phyloP scores from a whole-genome alignment of 2,797 vertebrate species.

The Crypturellus tataupa region DNA sequence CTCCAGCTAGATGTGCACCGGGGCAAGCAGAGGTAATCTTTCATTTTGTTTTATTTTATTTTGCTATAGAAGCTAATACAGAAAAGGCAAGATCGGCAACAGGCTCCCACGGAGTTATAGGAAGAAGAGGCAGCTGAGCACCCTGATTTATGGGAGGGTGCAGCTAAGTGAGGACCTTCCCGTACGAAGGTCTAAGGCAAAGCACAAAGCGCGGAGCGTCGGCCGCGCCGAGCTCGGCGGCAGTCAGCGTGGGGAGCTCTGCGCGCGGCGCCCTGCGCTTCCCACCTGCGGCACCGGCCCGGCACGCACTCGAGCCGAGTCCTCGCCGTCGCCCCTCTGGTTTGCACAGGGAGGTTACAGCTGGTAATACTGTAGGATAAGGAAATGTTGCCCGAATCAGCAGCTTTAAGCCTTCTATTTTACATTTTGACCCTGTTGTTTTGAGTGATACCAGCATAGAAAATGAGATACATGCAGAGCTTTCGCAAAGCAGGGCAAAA shows the following conservation, averaged over 20 bases:
- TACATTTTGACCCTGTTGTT: slow-evolving; percentile 35
- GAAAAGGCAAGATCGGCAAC: not conserved
- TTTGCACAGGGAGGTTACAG: not conserved
- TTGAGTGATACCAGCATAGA: slow-evolving; percentile 2
- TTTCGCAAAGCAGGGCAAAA: not conserved
- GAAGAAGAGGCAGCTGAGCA: too few species aligned
- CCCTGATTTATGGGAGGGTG: too few species aligned
- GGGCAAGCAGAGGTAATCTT: not conserved
- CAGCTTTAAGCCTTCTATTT: slow-evolving; percentile 10
- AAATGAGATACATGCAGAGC: not conserved
- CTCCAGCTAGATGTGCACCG: not conserved
- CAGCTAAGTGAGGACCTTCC: not conserved
- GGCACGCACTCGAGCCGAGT: not conserved
- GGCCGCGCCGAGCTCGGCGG: not conserved
- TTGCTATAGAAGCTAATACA: not conserved
- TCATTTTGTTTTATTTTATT: not conserved
- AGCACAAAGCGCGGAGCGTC: not conserved
- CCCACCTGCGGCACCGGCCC: not conserved
- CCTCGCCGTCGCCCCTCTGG: not conserved
- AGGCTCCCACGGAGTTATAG: too few species aligned
- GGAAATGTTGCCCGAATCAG: not conserved
- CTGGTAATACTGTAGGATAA: not conserved
- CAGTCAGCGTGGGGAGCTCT: not conserved
- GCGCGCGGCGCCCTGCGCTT: not conserved
- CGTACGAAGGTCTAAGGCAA: not conserved